phyloP scores from a whole-genome alignment of 2,113 vertebrate genomes.

The Rhea americana region DNA sequence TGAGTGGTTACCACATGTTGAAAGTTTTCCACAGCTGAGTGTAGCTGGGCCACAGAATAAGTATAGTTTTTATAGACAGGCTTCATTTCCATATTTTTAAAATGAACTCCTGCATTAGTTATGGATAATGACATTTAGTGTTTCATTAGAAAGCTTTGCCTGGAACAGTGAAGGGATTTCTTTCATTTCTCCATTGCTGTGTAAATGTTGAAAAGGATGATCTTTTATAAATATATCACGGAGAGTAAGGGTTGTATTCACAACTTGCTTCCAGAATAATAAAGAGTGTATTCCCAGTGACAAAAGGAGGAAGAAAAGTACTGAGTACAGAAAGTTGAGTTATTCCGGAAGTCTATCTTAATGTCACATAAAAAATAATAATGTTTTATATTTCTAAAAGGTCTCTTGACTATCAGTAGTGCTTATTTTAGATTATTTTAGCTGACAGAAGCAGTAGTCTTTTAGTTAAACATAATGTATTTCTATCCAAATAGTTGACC shows the following conservation, averaged over 20 bases:
- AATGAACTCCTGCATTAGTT: not conserved
- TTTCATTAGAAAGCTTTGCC: not conserved
- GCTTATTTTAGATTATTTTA: not conserved
- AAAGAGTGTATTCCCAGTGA: not conserved
- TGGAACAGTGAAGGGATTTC: not conserved
- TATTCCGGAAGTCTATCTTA: not conserved
- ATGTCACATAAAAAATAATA: not conserved
- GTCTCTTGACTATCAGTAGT: not conserved
- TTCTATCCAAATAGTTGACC: not conserved
- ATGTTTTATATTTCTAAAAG: not conserved
- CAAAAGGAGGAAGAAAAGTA: not conserved
- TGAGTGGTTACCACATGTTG: rapidly evolving
- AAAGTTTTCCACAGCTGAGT: not conserved
- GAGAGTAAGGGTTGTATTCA: not conserved
- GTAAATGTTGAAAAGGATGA: not conserved
- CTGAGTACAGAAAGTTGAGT: not conserved
- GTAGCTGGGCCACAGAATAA: not conserved
- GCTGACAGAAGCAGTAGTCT: not conserved
- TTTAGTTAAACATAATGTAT: not conserved
- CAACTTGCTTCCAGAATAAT: not conserved
- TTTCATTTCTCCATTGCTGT: not conserved
- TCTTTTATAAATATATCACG: not conserved
- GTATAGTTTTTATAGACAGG: not conserved
- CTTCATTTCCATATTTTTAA: not conserved
- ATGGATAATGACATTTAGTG: not conserved